Conservation (phyloP, 2,888 invertebrate species). For the Maniola hyperantus region DNA sequence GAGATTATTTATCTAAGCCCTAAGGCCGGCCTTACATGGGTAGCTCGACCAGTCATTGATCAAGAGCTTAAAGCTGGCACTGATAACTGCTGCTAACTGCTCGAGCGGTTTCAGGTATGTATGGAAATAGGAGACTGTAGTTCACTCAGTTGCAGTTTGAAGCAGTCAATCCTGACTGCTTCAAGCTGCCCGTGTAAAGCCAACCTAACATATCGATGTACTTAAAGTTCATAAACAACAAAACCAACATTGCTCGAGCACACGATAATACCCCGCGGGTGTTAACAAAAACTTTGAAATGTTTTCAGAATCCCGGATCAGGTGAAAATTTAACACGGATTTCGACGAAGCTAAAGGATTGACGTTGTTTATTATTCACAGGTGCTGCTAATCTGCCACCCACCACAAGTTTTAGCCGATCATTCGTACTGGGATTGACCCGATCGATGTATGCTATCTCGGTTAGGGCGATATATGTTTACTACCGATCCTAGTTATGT, state of each 20-base stretch:
- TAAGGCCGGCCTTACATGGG: too few relatives aligned
- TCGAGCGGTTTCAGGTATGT: too few relatives aligned
- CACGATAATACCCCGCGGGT: background rate
- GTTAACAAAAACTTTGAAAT: slow-evolving; percentile 17
- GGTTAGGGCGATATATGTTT: background rate
- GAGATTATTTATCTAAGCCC: too few relatives aligned
- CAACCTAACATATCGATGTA: background rate
- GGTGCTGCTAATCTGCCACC: slow-evolving; percentile 11
- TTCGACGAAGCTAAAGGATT: slow-evolving; percentile 7
- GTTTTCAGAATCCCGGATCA: slow-evolving; percentile 8
- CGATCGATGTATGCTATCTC: background rate
- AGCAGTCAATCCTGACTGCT: too few relatives aligned
- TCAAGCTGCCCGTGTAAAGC: too few relatives aligned
- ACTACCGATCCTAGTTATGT: background rate
- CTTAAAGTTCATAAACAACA: background rate
- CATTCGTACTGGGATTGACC: slow-evolving; percentile 11
- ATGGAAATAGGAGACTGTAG: too few relatives aligned
- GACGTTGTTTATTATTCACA: slow-evolving; percentile 16
- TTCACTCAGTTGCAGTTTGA: too few relatives aligned
- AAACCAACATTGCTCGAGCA: background rate
- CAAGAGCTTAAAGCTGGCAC: too few relatives aligned
- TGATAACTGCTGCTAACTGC: too few relatives aligned
- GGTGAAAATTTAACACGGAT: slow-evolving; percentile 15
- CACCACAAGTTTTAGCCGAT: slow-evolving; percentile 9
- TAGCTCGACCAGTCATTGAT: too few relatives aligned